phyloP scores from a whole-genome alignment of 2,888 invertebrate genomes.

The Tortrix viridana region DNA sequence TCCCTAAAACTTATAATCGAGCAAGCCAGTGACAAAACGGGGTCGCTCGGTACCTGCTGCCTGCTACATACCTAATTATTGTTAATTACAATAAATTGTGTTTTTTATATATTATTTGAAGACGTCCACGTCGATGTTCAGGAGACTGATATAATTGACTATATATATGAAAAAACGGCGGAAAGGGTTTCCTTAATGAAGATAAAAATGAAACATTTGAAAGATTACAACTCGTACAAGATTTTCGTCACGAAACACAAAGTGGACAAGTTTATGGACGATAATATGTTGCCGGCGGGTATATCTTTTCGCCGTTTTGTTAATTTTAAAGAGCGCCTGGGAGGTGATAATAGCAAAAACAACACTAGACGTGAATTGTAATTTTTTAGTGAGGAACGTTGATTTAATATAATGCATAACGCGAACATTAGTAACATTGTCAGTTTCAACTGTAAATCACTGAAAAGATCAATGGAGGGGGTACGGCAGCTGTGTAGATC shows the following conservation, averaged over 20 bases:
- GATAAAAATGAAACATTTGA: constrained; percentile 15
- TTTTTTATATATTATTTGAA: no score
- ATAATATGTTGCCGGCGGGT: constrained; percentile 35
- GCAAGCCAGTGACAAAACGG: no score
- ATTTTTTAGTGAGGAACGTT: no score
- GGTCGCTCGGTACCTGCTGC: no score
- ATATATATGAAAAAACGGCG: constrained; percentile 6
- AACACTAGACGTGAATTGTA: neutral
- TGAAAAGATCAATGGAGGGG: constrained; percentile 19
- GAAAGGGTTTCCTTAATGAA: constrained; percentile 1
- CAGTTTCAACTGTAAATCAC: constrained; percentile 34
- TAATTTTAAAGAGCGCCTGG: constrained; percentile 13
- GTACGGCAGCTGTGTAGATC: constrained; percentile 27
- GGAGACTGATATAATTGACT: neutral
- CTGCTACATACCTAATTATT: no score
- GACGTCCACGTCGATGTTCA: neutral
- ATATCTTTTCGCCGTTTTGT: constrained; percentile 34
- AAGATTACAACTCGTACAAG: constrained; percentile 30
- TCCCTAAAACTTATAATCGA: no score
- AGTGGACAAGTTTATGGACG: constrained; percentile 19
- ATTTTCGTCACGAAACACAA: constrained; percentile 32
- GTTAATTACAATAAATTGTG: no score
- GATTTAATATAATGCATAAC: no score
- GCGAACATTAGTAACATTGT: neutral
- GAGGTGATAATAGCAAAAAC: neutral